phyloP scores from a whole-genome alignment of 2,113 vertebrate species.

The Megaceryle maxima region DNA sequence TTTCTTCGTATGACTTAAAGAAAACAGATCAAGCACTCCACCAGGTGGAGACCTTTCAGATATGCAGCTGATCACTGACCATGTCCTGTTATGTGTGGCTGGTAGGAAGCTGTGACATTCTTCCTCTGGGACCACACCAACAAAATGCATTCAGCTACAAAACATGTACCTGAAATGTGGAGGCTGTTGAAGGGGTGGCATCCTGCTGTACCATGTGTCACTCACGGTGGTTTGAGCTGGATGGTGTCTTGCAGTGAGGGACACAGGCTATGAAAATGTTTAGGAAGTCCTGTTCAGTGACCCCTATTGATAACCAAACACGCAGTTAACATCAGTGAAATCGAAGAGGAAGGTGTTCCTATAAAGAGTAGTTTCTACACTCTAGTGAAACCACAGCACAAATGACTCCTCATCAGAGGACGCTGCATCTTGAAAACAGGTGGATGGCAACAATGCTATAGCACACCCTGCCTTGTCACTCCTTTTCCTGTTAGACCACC shows the following conservation, averaged over 20 bases:
- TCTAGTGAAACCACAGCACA: background rate
- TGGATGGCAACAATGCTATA: background rate
- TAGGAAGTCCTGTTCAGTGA: background rate
- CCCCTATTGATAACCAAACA: background rate
- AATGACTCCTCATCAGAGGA: background rate
- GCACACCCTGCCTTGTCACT: background rate
- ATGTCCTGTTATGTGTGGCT: background rate
- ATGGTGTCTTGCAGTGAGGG: background rate
- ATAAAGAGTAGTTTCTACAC: background rate
- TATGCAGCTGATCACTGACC: background rate
- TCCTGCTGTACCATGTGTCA: accelerated
- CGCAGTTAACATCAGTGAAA: background rate
- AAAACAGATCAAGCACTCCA: background rate
- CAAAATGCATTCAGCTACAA: background rate
- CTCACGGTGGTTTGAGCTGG: accelerated
- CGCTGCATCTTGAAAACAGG: background rate
- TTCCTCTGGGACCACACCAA: background rate
- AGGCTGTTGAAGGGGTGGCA: background rate
- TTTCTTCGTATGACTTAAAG: background rate
- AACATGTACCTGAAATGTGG: no score
- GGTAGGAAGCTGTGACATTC: background rate
- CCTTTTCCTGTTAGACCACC: background rate
- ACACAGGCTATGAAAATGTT: background rate
- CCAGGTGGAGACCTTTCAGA: background rate
- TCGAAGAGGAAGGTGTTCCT: accelerated